A percentile compares a stretch with the other conserved stretches of the same genome.
Conservation (phyloP, 2,888 invertebrate genomes). For the Andricus quercusramuli region DNA sequence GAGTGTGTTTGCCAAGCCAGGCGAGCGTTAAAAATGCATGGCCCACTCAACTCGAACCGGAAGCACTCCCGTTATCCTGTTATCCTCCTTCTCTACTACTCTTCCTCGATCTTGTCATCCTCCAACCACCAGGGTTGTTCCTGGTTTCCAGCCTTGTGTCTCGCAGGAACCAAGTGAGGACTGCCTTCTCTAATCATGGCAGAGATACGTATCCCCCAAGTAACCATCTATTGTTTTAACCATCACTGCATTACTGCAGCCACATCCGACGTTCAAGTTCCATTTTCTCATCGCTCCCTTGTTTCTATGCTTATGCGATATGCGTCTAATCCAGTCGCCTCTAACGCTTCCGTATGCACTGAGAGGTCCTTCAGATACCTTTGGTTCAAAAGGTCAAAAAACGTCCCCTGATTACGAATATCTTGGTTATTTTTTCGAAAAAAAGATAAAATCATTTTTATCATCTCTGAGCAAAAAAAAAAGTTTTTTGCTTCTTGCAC, state of each 20-base stretch:
- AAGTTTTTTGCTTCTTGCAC: too few species aligned
- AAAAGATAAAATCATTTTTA: too few species aligned
- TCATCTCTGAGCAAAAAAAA: too few species aligned
- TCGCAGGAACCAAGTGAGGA: conserved; percentile 17
- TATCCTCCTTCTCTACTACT: conserved; percentile 45
- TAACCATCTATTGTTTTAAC: conserved; percentile 4
- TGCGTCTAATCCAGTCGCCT: not conserved
- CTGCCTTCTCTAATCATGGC: conserved; percentile 27
- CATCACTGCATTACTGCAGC: conserved; percentile 6
- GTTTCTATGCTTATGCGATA: conserved; percentile 10
- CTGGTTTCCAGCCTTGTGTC: conserved; percentile 21
- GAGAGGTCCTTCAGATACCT: too few species aligned
- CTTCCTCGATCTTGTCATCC: not conserved
- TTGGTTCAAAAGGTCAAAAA: too few species aligned
- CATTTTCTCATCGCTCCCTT: conserved; percentile 3
- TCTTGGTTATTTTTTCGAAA: too few species aligned
- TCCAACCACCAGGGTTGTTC: conserved; percentile 14
- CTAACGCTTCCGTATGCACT: too few species aligned
- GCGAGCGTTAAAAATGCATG: conserved; percentile 71
- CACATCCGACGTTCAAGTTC: conserved; percentile 13
- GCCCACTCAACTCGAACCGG: conserved; percentile 72
- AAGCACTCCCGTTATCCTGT: conserved; percentile 68
- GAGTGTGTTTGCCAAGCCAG: conserved; percentile 54
- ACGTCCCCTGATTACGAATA: too few species aligned
- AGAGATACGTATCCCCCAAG: conserved; percentile 11